Base-by-base conservation (phyloP, 1,140 invertebrate genomes). In the Penaeus japonicus region DNA sequence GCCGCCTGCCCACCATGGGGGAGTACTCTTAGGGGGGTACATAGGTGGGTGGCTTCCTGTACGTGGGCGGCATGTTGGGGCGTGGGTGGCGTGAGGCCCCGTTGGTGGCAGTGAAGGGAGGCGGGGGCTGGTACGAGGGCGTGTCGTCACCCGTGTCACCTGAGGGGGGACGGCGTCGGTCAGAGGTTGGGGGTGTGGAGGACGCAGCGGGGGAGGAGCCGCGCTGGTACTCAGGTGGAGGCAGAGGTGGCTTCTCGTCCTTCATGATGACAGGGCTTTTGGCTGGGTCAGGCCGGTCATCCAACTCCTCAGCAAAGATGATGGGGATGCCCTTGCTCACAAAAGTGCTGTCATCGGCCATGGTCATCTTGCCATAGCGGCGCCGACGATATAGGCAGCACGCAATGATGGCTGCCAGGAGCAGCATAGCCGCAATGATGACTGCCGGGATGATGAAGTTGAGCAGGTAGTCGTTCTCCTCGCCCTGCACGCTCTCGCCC, bases 251-350 rank as follows among this genome's bases (percentile, higher is more conserved):
- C 92, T 97, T 97, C 92, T 98, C 97, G 90, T 98, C 97, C 90
- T 97, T 96, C 92, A 98, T 94, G 89, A 98, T 98, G 2, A 98
- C 95, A 1, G 97, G 97, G 59, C 96, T 95, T 93, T 98, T 98
- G 91, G 97, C 97, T 53, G 96, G 95, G 85, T 92, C 92, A 92
- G 96, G 96, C 1, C 96, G 96, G 91, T 98, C 97, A 90, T 98
- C 97, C 20, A 98, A 93, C 92, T 99, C 98, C 93, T 99, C 97
- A 92, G 93, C 92, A 92, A 99, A 98, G 90, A 99, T 99, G 10
- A 98, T 96, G 0, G 98, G 98, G 91, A 98, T 96, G 73, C 97
- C 97, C 93, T 97, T 98, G 90, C 95, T 97, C 15, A 97, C 94
- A 93, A 97, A 98, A 20, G 92, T 93, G 90, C 92, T 94, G 90